phyloP scores from a whole-genome alignment of 2,797 vertebrate genomes.

The Ctenopoma kingsleyae region DNA sequence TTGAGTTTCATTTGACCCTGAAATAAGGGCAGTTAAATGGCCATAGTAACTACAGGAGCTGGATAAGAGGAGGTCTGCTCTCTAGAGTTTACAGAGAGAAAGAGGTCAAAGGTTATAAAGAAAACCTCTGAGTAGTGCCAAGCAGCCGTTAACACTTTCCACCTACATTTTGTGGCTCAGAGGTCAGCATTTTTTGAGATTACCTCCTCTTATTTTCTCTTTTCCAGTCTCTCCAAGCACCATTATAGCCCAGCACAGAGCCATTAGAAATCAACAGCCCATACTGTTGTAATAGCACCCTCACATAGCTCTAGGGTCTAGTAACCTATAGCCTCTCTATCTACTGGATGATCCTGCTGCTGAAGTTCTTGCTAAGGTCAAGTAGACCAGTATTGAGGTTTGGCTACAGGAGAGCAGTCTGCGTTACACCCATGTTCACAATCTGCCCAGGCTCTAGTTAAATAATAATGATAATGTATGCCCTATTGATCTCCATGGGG shows the following conservation, averaged over 20 bases:
- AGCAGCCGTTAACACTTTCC: conserved; percentile 75
- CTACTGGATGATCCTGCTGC: conserved; percentile 47
- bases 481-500: conserved; percentile 43
- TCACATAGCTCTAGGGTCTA: conserved; percentile 72
- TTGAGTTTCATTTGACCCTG: conserved; percentile 54
- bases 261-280: conserved; percentile 82
- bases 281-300: conserved; percentile 72
- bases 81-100: conserved; percentile 44
- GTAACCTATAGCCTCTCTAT: conserved; percentile 62
- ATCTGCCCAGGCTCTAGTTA: conserved; percentile 42
- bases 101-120: conserved; percentile 66
- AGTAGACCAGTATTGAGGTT: conserved; percentile 59
- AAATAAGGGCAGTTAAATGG: conserved; percentile 37
- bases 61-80: conserved; percentile 50
- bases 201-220: conserved; percentile 76
- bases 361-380: conserved; percentile 67
- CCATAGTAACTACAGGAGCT: conserved; percentile 35
- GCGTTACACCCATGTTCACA: conserved; percentile 29
- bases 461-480: conserved; percentile 51
- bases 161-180: conserved; percentile 72
- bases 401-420: conserved; percentile 22
- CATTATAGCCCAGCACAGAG: conserved; percentile 73
- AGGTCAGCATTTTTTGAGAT: conserved; percentile 84
- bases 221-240: conserved; percentile 70
- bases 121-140: conserved; percentile 52